Conservation (phyloP, 1,140 invertebrate genomes). For the Drosophila arizonae region DNA sequence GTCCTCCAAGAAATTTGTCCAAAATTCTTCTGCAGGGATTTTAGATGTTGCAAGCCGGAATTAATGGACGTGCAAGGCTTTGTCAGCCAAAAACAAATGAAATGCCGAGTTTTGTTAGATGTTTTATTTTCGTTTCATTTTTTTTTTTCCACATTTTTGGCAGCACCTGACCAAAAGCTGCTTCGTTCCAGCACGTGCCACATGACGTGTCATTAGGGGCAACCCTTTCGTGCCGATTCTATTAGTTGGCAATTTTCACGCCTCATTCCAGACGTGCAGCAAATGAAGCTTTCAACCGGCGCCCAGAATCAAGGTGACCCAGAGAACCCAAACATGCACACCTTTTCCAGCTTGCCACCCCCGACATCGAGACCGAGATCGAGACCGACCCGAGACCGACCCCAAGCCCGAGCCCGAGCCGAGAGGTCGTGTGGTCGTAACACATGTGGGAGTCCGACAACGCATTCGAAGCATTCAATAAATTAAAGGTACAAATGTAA, state of each 20-base stretch:
- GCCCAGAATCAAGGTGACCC: constrained; percentile 40
- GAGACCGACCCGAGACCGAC: no score
- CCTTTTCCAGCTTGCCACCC: constrained; percentile 38
- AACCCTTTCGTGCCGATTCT: constrained; percentile 61
- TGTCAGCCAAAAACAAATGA: constrained; percentile 27
- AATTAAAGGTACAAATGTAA: constrained; percentile 80
- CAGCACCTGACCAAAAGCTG: constrained; percentile 28
- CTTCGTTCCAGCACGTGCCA: constrained; percentile 34
- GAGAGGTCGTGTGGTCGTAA: background rate
- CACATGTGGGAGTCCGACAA: constrained; percentile 30
- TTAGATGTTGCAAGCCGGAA: constrained; percentile 37
- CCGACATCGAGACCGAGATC: background rate
- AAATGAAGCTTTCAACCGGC: constrained; percentile 64
- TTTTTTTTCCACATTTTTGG: constrained; percentile 4
- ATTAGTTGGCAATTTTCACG: constrained; percentile 78
- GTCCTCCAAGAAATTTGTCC: constrained; percentile 24
- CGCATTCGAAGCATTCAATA: constrained; percentile 73
- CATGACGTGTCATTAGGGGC: constrained; percentile 47
- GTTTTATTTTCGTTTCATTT: background rate
- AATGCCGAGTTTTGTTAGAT: constrained; percentile 4
- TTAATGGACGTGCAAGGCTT: constrained; percentile 35
- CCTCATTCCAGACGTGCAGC: constrained; percentile 41
- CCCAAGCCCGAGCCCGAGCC: no score
- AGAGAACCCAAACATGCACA: constrained; percentile 9
- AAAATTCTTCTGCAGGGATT: constrained; percentile 32